Evolutionary conservation across 2,113 vertebrate genomes (phyloP).

Genomic region (Gallinago paraguaiae): DNA sequence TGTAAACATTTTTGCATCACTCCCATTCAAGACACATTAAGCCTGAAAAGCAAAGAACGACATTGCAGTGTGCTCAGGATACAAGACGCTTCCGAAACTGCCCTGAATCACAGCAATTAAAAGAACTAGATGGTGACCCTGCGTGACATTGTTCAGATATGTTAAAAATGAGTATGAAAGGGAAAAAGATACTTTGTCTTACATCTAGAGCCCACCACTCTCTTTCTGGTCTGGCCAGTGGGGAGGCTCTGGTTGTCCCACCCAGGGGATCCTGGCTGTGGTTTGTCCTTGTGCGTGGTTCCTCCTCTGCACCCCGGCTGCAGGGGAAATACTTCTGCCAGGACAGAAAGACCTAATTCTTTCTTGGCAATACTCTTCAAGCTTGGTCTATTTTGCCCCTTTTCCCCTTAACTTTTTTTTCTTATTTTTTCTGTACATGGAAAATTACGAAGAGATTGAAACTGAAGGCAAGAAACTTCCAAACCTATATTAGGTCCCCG

Average conservation of each 20-base stretch:
- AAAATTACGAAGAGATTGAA: neutral
- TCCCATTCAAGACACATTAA: neutral
- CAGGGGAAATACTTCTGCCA: neutral
- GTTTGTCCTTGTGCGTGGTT: rapidly evolving
- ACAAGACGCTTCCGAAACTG: neutral
- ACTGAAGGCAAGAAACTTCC: neutral
- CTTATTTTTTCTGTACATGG: neutral
- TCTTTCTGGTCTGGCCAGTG: neutral
- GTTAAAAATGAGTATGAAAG: neutral
- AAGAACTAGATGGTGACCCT: neutral
- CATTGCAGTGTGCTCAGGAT: neutral
- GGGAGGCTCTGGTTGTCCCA: neutral
- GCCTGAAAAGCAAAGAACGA: neutral
- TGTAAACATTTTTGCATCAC: neutral
- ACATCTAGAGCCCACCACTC: neutral
- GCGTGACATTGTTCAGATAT: neutral
- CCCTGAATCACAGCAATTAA: neutral
- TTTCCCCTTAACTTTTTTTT: neutral
- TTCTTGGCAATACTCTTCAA: neutral
- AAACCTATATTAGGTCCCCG: neutral
- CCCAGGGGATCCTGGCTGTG: neutral
- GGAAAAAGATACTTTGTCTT: neutral
- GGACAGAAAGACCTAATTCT: neutral
- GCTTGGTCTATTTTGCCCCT: neutral
- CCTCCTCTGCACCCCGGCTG: neutral